These are phyloP conservation scores for Mechanitis messenoides DNA, from an alignment of 2,888 invertebrate genomes.

Conservation along the genomic window DNA sequence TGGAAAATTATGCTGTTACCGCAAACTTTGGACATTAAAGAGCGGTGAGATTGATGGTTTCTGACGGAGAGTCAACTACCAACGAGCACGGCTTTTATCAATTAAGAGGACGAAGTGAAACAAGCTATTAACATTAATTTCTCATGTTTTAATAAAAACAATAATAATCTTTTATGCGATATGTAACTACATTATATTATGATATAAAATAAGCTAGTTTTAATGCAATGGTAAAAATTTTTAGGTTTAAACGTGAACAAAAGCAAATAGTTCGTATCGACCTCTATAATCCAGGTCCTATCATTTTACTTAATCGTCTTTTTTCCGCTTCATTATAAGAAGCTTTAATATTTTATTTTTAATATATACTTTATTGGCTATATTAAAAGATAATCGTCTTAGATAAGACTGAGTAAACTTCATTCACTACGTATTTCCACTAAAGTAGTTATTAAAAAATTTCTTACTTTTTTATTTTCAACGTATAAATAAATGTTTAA, in stretches of 20 bases:
- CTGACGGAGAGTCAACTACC: conserved; percentile 26
- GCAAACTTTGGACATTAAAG: conserved; percentile 52
- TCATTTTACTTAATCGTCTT: not conserved
- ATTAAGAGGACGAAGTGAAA: no score
- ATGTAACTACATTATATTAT: no score
- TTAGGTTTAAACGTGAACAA: not conserved
- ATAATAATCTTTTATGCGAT: no score
- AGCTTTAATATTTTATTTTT: not conserved
- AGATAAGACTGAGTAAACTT: not conserved
- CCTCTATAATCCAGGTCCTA: not conserved
- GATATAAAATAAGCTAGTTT: no score
- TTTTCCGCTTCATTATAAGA: not conserved
- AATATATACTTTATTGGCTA: no score
- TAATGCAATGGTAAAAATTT: no score
- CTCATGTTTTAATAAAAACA: no score
- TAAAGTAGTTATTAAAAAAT: no score
- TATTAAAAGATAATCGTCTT: no score
- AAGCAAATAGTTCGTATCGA: not conserved
- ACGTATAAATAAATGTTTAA: no score
- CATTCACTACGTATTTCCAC: conserved; percentile 3
- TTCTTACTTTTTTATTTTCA: no score
- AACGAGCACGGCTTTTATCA: conserved; percentile 10
- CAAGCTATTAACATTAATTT: no score
- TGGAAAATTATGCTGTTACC: conserved; percentile 43
- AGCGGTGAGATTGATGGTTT: conserved; percentile 50